Evolutionary conservation across 2,797 vertebrate species (phyloP).

Genomic region (Carapus acus): DNA sequence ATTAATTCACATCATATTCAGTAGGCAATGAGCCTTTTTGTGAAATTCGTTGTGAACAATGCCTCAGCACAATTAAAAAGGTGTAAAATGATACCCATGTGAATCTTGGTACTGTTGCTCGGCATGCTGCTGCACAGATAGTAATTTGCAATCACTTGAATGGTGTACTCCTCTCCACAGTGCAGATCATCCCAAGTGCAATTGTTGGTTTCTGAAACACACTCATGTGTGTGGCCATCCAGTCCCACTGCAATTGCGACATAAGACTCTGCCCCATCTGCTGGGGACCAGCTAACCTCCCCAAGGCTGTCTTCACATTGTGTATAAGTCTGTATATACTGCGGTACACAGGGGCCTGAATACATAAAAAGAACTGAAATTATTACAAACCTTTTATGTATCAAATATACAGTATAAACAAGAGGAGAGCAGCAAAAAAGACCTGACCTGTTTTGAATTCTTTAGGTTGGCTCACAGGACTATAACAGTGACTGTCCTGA

Average conservation of each 20-base stretch:
- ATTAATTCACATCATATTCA: not conserved
- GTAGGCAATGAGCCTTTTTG: too few species aligned
- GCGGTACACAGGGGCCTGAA: constrained; percentile 70
- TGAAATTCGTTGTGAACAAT: too few species aligned
- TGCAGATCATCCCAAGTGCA: constrained; percentile 68
- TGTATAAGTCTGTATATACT: constrained; percentile 45
- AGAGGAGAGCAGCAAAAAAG: not conserved
- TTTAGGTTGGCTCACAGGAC: constrained; percentile 43
- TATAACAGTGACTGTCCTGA: constrained; percentile 51
- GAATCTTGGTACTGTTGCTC: constrained; percentile 64
- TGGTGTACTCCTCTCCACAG: constrained; percentile 69
- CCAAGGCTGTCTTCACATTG: constrained; percentile 65
- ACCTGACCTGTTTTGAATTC: constrained; percentile 60
- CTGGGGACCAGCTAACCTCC: constrained; percentile 62
- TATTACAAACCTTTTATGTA: not conserved
- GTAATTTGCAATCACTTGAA: constrained; percentile 60
- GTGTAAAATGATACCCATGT: too few species aligned
- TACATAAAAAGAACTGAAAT: constrained; percentile 1
- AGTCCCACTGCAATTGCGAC: constrained; percentile 60
- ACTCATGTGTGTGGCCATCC: constrained; percentile 52
- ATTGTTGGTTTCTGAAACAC: constrained; percentile 52
- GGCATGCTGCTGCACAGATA: constrained; percentile 61
- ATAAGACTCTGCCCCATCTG: constrained; percentile 68
- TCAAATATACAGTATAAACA: not conserved
- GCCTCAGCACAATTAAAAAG: too few species aligned